phyloP scores from a whole-genome alignment of 2,797 vertebrate genomes.

The Gobionotothen gibberifrons region DNA sequence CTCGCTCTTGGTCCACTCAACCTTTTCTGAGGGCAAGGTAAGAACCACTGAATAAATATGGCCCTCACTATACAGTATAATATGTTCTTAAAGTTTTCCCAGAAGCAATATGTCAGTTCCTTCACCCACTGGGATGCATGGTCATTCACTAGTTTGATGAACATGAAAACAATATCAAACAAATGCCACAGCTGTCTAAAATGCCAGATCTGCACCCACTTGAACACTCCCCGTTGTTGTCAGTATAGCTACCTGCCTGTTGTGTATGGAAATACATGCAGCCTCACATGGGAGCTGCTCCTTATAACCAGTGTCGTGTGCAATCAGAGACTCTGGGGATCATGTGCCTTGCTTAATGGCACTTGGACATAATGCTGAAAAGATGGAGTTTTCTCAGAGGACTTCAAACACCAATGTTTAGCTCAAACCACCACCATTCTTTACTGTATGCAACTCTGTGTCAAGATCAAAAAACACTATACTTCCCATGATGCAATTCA shows the following conservation, averaged over 20 bases:
- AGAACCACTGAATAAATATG: conserved; percentile 41
- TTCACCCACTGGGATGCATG: conserved; percentile 33
- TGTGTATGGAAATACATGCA: conserved; percentile 30
- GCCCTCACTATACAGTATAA: conserved; percentile 32
- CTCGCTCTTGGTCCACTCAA: conserved; percentile 24
- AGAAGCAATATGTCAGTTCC: conserved; percentile 43
- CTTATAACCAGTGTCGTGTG: conserved; percentile 35
- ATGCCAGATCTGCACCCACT: conserved; percentile 53
- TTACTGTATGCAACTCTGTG: not conserved
- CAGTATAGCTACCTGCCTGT: conserved; percentile 19
- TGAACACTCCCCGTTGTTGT: conserved; percentile 49
- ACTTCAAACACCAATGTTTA: not conserved
- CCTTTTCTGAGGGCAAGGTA: conserved; percentile 17
- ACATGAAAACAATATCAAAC: conserved; percentile 64
- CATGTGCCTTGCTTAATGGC: conserved; percentile 35
- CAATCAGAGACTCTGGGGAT: conserved; percentile 21
- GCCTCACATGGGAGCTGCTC: conserved; percentile 32
- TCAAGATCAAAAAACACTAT: not conserved
- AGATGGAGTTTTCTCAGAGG: not conserved
- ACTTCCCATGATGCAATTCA: not conserved
- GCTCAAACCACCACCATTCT: not conserved
- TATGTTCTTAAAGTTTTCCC: conserved; percentile 38
- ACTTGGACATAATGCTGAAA: conserved; percentile 9
- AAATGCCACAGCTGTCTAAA: conserved; percentile 71
- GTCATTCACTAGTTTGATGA: conserved; percentile 63